Percentiles rank a stretch among this genome's conserved stretches.
Evolutionary conservation across 2,797 vertebrate species (phyloP).

Genomic region (Macropodus opercularis): DNA sequence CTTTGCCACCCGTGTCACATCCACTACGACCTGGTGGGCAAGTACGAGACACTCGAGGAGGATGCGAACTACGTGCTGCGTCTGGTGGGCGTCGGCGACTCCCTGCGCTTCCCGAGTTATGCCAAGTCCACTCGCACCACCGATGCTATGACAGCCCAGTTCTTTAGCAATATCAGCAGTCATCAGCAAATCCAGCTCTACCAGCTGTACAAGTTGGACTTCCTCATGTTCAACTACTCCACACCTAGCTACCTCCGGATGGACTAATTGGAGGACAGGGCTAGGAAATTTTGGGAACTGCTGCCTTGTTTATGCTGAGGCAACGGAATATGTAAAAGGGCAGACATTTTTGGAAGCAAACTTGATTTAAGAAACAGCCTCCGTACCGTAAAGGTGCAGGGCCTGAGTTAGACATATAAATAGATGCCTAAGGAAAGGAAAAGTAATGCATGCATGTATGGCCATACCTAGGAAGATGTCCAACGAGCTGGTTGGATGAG

Average conservation of each 20-base stretch:
- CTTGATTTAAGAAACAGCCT: slow-evolving; percentile 51
- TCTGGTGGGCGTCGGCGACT: slow-evolving; percentile 86
- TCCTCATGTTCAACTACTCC: slow-evolving; percentile 99
- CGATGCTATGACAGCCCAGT: slow-evolving; percentile 96
- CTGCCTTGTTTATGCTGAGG: slow-evolving; percentile 39
- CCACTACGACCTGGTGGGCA: slow-evolving; percentile 96
- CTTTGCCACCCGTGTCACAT: slow-evolving; percentile 98
- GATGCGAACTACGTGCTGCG: slow-evolving; percentile 92
- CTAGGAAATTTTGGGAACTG: slow-evolving; percentile 49
- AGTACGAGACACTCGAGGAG: slow-evolving; percentile 96
- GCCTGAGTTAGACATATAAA: slow-evolving; percentile 38
- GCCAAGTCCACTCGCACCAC: slow-evolving; percentile 98
- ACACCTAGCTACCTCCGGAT: slow-evolving; percentile 93
- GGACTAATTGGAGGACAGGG: slow-evolving; percentile 80
- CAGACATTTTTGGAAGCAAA: slow-evolving; percentile 47
- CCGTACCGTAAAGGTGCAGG: slow-evolving; percentile 37
- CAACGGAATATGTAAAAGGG: slow-evolving; percentile 26
- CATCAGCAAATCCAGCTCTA: slow-evolving; percentile 92
- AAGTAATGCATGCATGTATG: slow-evolving; percentile 40
- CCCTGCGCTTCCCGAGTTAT: slow-evolving; percentile 92
- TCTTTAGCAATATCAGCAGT: slow-evolving; percentile 96
- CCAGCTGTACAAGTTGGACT: slow-evolving; percentile 97
- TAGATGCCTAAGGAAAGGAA: slow-evolving; percentile 29
- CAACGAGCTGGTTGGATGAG: slow-evolving; percentile 28
- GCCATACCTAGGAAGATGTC: slow-evolving; percentile 24